Evolutionary conservation across 2,888 invertebrate genomes (phyloP), one percentile per base, ranked within the genome.

Genomic region (Aplocera efformata): DNA sequence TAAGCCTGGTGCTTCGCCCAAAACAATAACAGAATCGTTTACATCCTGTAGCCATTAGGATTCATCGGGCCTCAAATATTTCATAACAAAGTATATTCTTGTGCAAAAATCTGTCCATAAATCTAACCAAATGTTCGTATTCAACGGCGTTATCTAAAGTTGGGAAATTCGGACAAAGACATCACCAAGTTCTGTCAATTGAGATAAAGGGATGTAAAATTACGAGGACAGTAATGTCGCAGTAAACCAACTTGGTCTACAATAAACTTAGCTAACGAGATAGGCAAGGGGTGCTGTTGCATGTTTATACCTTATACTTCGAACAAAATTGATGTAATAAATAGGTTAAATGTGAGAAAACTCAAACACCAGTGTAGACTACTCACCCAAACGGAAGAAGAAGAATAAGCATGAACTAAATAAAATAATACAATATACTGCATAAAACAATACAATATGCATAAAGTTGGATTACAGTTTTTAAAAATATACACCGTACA

Each of bases 201-300:
- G 68, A 79, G 80, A 80, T 81, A 83, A 80, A 79, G 79, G 75
- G 77, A 79, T 71, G 74, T 79, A 73, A 82, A 79, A 80, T 81
- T 77, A 80, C 73, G 73, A 73, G 68, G 67, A 71, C 74, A 73
- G 72, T 78, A 69, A 80, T 70, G 71, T 64, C 59, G 64, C 58
- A 65, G 67, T 74, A 75, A 77, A 79, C 65, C 69, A 69, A 77
- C 63, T 72, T 64, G 58, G 56, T 64, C 58, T 45, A 45, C 56
- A 60, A 67, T 72, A 71, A 73, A 71, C 56, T 74, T 64, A 54
- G 54, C 47, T 63, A 63, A 67, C 65, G 63, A 67, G 63, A 63
- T 60, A 59, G 60, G 47, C 51, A 32, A 53, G 53, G 51, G 56
- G 41, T 42, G 38, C 23, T 17, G 33, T 42, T 29, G 38, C 48